Conservation (phyloP, 2,888 invertebrate genomes). For the Tanytarsus gracilentus region DNA sequence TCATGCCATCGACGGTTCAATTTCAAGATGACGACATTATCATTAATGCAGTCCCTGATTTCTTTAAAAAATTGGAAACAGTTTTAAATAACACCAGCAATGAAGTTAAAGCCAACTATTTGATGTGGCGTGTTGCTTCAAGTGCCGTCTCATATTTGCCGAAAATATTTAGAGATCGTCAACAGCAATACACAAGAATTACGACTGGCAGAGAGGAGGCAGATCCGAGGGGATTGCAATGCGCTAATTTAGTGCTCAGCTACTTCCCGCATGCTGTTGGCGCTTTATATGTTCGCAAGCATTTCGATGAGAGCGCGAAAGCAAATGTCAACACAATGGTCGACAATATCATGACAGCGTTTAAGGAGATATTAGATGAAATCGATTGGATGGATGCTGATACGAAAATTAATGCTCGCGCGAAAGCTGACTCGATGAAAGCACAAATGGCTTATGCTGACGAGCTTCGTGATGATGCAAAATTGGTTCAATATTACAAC, state of each 20-base stretch:
- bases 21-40: slow-evolving; percentile 29
- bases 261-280: slow-evolving; percentile 22
- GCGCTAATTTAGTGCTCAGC: slow-evolving; percentile 1
- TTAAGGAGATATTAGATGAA: slow-evolving; percentile 19
- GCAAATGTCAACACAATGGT: slow-evolving; percentile 27
- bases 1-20: slow-evolving; percentile 28
- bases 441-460: slow-evolving; percentile 21
- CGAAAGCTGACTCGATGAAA: slow-evolving; percentile 45
- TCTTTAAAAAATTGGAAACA: slow-evolving; percentile 29
- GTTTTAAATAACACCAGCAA: slow-evolving; percentile 30
- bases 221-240: not conserved
- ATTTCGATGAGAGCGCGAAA: slow-evolving; percentile 31
- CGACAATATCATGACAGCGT: not conserved
- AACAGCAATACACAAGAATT: slow-evolving; percentile 30
- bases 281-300: slow-evolving; percentile 30
- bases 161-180: slow-evolving; percentile 31
- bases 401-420: slow-evolving; percentile 38
- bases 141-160: slow-evolving; percentile 31
- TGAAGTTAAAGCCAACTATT: slow-evolving; percentile 31
- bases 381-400: slow-evolving; percentile 22
- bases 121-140: slow-evolving; percentile 31
- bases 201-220: not conserved
- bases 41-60: slow-evolving; percentile 29
- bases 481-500: not conserved
- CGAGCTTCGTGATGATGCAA: slow-evolving; percentile 3